These are phyloP conservation scores for Trachythela sp. DNA, from an alignment of 64 coral and sea anemone genomes.

Conservation along the genomic window DNA sequence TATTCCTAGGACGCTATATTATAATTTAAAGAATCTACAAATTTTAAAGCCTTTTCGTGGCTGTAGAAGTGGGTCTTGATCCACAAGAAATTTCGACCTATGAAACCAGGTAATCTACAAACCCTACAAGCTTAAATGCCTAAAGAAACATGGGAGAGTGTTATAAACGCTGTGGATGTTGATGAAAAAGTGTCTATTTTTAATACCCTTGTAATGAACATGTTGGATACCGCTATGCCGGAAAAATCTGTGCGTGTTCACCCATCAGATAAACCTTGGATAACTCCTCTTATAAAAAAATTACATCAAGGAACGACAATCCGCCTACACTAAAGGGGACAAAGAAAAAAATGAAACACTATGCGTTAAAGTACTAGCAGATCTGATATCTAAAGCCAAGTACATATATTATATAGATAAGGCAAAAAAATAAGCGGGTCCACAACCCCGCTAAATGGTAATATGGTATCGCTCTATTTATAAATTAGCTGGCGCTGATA, in stretches of 20 bases:
- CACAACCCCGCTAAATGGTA: constrained; percentile 14
- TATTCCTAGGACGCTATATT: no score
- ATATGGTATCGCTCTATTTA: background rate
- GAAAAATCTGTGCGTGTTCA: background rate
- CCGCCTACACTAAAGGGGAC: background rate
- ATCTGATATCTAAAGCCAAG: background rate
- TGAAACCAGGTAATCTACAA: constrained; percentile 37
- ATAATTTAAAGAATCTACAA: no score
- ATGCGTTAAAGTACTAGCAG: background rate
- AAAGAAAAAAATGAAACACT: background rate
- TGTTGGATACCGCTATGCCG: background rate
- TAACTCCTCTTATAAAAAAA: background rate
- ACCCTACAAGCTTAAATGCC: no score
- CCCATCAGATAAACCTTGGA: background rate
- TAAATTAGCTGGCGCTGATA: constrained; percentile 20
- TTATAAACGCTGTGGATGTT: background rate
- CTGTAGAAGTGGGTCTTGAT: no score
- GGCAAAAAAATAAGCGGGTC: background rate
- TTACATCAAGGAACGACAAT: background rate
- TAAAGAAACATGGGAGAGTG: background rate
- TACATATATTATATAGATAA: constrained; percentile 31
- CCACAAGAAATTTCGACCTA: constrained; percentile 24
- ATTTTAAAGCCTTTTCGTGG: no score
- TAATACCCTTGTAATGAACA: background rate
- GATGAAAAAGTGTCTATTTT: background rate